Conservation (phyloP, 2,797 vertebrate species). For the Triplophysa bombifrons region DNA sequence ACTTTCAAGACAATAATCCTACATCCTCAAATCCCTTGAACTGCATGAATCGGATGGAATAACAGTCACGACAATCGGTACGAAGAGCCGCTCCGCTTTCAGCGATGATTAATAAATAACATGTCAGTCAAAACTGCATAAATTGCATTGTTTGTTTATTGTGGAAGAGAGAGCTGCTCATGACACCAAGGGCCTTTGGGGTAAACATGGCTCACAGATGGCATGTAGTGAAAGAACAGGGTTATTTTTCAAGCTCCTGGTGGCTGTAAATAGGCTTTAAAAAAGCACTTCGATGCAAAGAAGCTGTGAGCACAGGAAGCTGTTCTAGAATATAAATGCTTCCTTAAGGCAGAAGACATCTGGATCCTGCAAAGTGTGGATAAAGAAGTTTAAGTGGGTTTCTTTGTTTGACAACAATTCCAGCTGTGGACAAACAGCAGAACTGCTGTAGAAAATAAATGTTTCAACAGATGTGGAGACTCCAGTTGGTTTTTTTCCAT, state of each 20-base stretch:
- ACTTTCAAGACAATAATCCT: background rate
- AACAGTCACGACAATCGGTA: conserved; percentile 2
- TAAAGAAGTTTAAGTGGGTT: conserved; percentile 18
- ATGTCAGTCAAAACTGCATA: conserved; percentile 32
- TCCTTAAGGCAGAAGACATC: conserved; percentile 32
- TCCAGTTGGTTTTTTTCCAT: background rate
- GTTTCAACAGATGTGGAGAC: background rate
- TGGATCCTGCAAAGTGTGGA: conserved; percentile 10
- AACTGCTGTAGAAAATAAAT: background rate
- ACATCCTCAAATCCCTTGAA: background rate
- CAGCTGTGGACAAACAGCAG: background rate
- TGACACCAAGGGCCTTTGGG: conserved; percentile 22
- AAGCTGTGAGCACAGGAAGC: conserved; percentile 11
- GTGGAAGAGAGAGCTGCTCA: conserved; percentile 2
- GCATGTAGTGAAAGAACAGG: conserved; percentile 15
- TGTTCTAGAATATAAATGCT: conserved; percentile 30
- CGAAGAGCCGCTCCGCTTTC: conserved; percentile 1
- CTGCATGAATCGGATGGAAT: background rate
- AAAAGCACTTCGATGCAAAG: conserved; percentile 27
- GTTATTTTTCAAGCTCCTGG: conserved; percentile 24
- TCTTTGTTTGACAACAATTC: conserved; percentile 3
- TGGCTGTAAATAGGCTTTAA: conserved; percentile 19
- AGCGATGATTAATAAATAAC: conserved; percentile 43
- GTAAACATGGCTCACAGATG: conserved; percentile 45
- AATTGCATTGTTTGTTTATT: conserved; percentile 33